Percentiles rank a stretch among this genome's conserved stretches.
These are phyloP conservation scores for Platyscapa corneri DNA, from an alignment of 1,140 invertebrate genomes.

Conservation along the genomic window DNA sequence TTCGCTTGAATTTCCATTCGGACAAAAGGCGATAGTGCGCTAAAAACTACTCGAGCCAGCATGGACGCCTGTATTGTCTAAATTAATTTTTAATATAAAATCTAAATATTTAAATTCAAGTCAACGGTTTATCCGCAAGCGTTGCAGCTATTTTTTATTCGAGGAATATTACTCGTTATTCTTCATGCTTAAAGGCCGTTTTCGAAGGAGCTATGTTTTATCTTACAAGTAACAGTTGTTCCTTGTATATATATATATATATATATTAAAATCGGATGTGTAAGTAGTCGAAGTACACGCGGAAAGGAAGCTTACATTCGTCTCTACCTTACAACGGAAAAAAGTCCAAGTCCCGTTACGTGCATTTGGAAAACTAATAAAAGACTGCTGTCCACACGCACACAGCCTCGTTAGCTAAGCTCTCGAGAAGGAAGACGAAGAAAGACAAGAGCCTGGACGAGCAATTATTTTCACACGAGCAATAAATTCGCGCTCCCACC, in stretches of 20 bases:
- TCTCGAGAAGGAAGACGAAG: background rate
- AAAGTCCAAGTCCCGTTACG: background rate
- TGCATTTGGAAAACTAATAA: background rate
- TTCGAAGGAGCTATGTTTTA: background rate
- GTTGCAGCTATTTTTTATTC: too few relatives aligned
- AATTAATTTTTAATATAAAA: background rate
- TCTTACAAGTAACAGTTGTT: background rate
- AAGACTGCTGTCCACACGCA: background rate
- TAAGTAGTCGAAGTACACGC: background rate
- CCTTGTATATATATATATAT: too few relatives aligned
- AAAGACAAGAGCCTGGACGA: background rate
- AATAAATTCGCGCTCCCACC: conserved; percentile 23
- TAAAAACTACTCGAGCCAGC: too few relatives aligned
- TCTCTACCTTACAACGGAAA: background rate
- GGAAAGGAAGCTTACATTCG: background rate
- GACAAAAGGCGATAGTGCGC: too few relatives aligned
- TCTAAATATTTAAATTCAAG: too few relatives aligned
- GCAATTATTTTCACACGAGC: conserved; percentile 45
- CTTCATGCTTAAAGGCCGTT: background rate
- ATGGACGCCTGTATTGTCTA: background rate
- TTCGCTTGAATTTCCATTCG: too few relatives aligned
- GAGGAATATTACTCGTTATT: background rate
- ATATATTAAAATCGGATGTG: too few relatives aligned
- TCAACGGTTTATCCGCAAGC: too few relatives aligned
- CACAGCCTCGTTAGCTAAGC: background rate